Evolutionary conservation across 2,888 invertebrate species (phyloP).

Genomic region (Neoscelio sp.): DNA sequence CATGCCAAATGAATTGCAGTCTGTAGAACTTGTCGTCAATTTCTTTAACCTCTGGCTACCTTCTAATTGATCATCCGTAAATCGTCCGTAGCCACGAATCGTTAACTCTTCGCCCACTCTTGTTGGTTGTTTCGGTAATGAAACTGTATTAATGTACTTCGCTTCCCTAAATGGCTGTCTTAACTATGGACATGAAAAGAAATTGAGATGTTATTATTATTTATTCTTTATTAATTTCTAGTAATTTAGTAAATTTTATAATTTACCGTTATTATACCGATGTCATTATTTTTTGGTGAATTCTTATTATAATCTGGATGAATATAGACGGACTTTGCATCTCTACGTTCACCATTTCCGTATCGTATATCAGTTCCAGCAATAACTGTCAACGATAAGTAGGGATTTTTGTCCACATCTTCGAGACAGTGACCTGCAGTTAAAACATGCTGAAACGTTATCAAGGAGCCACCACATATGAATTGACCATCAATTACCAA

Average conservation of each 20-base stretch:
- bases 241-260: not conserved
- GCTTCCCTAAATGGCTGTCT: conserved; percentile 21
- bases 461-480: conserved; percentile 29
- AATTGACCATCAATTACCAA: conserved; percentile 17
- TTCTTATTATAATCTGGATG: conserved; percentile 10
- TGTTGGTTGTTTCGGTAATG: conserved; percentile 10
- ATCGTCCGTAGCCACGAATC: conserved; percentile 21
- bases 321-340: conserved; percentile 38
- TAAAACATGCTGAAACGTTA: conserved; percentile 33
- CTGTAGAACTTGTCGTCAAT: not conserved
- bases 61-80: not conserved
- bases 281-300: conserved; percentile 9
- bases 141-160: conserved; percentile 4
- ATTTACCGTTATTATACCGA: conserved; percentile 34
- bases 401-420: conserved; percentile 17
- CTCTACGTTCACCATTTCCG: conserved; percentile 16
- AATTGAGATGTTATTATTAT: not conserved
- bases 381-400: conserved; percentile 28
- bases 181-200: conserved; percentile 6
- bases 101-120: conserved; percentile 12
- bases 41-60: too few relatives aligned
- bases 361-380: conserved; percentile 34
- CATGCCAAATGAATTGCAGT: conserved; percentile 13
- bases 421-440: conserved; percentile 43
- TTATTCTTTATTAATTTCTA: too few relatives aligned